These are phyloP conservation scores for Epistrophella euchroma DNA, from an alignment of 2,888 invertebrate genomes.

Conservation along the genomic window DNA sequence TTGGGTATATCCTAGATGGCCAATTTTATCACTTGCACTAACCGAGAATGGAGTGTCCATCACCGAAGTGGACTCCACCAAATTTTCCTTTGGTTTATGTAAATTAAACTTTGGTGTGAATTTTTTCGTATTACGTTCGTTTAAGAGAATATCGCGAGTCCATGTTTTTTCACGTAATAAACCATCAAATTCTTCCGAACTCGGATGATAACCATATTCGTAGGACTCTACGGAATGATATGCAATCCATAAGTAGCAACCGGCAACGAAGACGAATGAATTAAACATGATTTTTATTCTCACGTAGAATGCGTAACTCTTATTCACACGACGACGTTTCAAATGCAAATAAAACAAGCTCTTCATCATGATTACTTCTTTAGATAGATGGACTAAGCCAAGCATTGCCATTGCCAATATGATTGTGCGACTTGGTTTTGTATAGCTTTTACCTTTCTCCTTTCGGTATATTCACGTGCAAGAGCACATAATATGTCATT, in stretches of 20 bases:
- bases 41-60: constrained; percentile 15
- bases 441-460: constrained; percentile 64
- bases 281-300: constrained; percentile 45
- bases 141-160: constrained; percentile 79
- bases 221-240: constrained; percentile 72
- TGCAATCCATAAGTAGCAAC: constrained; percentile 46
- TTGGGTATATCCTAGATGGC: constrained; percentile 31
- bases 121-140: constrained; percentile 65
- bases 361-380: constrained; percentile 40
- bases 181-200: constrained; percentile 81
- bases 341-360: constrained; percentile 67
- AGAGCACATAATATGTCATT: constrained; percentile 54
- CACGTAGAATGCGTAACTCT: constrained; percentile 52
- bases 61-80: background rate
- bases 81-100: constrained; percentile 45
- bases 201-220: constrained; percentile 81
- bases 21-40: constrained; percentile 42
- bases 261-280: background rate
- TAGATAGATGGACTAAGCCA: constrained; percentile 53
- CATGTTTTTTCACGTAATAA: constrained; percentile 78
- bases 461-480: constrained; percentile 43
- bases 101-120: constrained; percentile 66
- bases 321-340: constrained; percentile 64
- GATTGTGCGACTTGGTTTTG: constrained; percentile 54
- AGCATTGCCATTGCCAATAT: constrained; percentile 66